Evolutionary conservation across 2,797 vertebrate species (phyloP).

Genomic region (Falco columbarius): DNA sequence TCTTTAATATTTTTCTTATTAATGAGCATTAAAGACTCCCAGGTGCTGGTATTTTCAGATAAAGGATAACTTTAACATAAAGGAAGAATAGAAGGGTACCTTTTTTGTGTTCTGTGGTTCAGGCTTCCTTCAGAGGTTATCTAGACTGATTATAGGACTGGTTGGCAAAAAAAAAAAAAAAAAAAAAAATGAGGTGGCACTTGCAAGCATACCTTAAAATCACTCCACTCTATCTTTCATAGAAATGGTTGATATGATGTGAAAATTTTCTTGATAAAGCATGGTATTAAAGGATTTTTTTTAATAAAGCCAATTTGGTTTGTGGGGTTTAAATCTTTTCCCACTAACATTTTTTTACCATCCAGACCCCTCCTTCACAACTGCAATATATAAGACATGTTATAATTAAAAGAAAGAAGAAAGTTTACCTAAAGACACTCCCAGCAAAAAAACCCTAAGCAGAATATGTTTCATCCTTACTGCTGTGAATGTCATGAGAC

Average conservation of each 20-base stretch:
- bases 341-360: not conserved
- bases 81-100: not conserved
- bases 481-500: not conserved
- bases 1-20: not conserved
- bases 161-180: not conserved
- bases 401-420: not conserved
- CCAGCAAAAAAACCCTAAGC: not conserved
- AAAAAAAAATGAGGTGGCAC: not conserved
- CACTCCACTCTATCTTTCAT: not conserved
- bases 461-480: not conserved
- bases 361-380: not conserved
- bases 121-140: not conserved
- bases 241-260: not conserved
- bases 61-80: not conserved
- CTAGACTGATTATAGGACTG: not conserved
- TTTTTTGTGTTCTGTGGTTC: not conserved
- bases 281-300: not conserved
- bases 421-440: not conserved
- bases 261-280: not conserved
- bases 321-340: not conserved
- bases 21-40: not conserved
- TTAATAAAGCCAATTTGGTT: constrained; percentile 19
- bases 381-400: not conserved
- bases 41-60: not conserved
- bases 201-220: not conserved